Evolutionary conservation across 1,140 invertebrate species (phyloP), one percentile per base, ranked within the genome.

Genomic region (Drosophila chauvacae): DNA sequence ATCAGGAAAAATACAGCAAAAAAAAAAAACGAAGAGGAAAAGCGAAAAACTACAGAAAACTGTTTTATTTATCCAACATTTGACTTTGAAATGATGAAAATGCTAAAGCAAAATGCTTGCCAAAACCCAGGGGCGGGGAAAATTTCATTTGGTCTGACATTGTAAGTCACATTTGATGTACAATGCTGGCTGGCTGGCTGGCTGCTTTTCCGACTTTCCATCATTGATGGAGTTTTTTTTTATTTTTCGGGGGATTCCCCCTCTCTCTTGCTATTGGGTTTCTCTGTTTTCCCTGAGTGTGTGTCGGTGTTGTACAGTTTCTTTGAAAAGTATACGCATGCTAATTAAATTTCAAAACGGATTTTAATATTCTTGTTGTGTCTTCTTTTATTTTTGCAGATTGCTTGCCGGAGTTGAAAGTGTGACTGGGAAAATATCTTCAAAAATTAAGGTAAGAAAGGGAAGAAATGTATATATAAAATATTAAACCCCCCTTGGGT

Each of bases 11-110:
- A 35, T 35, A 11, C 30, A 11, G 33, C 2, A 33, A 33, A 23
- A 14, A 14, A 47, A 23, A 20, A 20, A 20, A 7, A 26, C 4
- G 16, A 14, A 20, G 30, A 53, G n/a, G 41, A 33, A 47, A 56
- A 53, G 39, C 23, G 50, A 65, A 68, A 51, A 77, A 77, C 73
- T 68, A 77, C 63, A 61, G 56, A 72, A 86, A 60, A 69, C 50
- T 71, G 85, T 86, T 79, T 87, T 87, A 79, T 86, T 81, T 78
- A 68, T 63, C 50, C 55, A 81, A 57, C 64, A 81, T 80, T 77
- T 80, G 63, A 81, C 78, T 81, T 81, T 71, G 79, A 81, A 71
- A 81, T 81, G 74, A 77, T 76, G 74, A 58, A 57, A 76, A 76
- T 76, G 73, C 60, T 50, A 71, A 72, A 50, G 69, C 69, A 71